Conservation (phyloP, 2,113 vertebrate genomes). For the Rallus limicola region DNA sequence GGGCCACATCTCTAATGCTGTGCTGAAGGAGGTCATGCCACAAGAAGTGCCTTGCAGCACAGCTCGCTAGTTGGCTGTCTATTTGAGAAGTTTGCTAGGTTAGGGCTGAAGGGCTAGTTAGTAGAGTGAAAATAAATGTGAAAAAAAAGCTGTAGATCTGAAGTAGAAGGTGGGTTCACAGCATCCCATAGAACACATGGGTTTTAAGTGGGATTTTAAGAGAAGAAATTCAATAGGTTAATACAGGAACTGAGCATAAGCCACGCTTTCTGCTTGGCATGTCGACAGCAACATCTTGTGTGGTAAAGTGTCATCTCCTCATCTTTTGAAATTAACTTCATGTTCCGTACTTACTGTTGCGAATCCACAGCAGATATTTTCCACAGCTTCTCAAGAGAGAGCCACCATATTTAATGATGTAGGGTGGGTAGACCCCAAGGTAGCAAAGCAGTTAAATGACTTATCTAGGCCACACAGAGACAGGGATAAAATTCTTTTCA, state of each 20-base stretch:
- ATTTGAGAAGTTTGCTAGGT: neutral
- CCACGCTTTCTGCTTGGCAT: neutral
- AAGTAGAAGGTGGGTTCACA: neutral
- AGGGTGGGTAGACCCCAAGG: neutral
- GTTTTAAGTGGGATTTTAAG: neutral
- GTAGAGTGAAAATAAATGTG: neutral
- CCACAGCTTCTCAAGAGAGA: neutral
- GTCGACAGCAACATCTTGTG: neutral
- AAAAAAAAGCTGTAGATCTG: neutral
- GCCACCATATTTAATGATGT: neutral
- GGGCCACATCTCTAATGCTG: fast-evolving
- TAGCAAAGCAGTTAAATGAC: neutral
- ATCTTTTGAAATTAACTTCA: neutral
- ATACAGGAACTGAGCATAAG: neutral
- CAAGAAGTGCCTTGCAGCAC: neutral
- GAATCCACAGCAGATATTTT: neutral
- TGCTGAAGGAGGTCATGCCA: fast-evolving
- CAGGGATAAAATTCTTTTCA: neutral
- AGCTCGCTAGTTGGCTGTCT: neutral
- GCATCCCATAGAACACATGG: neutral
- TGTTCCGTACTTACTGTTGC: neutral
- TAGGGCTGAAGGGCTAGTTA: neutral
- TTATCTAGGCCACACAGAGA: neutral
- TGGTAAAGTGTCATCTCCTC: neutral
- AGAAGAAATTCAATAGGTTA: neutral